Conservation (phyloP, 2,797 vertebrate genomes). For the Ptychobarbus kaznakovi region DNA sequence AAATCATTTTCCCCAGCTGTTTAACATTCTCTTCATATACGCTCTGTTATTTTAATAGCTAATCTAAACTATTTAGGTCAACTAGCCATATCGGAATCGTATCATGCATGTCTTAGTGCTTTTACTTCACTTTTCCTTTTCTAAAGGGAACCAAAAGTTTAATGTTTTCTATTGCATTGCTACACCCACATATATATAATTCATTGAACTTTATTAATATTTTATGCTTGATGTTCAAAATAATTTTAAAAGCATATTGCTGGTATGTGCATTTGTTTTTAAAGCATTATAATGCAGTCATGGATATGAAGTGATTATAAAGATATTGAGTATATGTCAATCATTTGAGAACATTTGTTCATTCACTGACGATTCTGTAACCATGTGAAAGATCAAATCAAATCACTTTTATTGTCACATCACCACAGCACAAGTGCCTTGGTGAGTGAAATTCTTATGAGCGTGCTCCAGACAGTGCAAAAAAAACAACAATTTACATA, state of each 20-base stretch:
- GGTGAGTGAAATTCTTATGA: too few species aligned
- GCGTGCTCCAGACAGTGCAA: too few species aligned
- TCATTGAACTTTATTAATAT: too few species aligned
- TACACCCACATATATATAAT: too few species aligned
- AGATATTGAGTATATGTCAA: background rate
- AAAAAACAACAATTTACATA: too few species aligned
- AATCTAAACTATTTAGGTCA: slow-evolving; percentile 22
- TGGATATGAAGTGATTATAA: background rate
- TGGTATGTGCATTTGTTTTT: background rate
- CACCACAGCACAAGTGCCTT: too few species aligned
- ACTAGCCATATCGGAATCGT: background rate
- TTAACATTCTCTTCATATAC: background rate
- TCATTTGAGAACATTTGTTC: background rate
- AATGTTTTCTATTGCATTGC: too few species aligned
- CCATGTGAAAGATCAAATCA: background rate
- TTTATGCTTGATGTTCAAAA: background rate
- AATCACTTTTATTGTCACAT: too few species aligned
- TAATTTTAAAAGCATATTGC: background rate
- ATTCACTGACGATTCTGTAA: background rate
- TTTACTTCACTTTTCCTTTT: background rate
- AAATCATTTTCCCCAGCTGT: background rate
- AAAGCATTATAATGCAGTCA: background rate
- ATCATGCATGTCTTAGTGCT: background rate
- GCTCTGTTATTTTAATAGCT: slow-evolving; percentile 15
- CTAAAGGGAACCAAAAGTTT: too few species aligned